phyloP scores from a whole-genome alignment of 2,888 invertebrate genomes.

The Clistopyga incitator region DNA sequence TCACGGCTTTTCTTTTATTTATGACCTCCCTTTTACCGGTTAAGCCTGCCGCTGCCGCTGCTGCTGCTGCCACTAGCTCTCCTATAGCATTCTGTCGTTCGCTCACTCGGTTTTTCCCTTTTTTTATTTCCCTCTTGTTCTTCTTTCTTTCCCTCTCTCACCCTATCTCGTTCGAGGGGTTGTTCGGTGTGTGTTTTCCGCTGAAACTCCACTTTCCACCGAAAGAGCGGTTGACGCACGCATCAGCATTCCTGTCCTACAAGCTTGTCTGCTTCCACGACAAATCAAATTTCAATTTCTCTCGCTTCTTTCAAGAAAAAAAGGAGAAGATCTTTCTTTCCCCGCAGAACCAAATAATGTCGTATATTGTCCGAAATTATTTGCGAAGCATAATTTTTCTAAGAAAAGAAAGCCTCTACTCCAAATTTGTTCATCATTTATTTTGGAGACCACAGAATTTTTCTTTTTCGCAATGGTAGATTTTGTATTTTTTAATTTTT shows the following conservation, averaged over 20 bases:
- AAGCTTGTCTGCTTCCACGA: conserved; percentile 31
- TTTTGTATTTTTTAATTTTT: too few relatives aligned
- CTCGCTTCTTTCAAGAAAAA: background rate
- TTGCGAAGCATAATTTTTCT: background rate
- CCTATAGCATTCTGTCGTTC: conserved; percentile 59
- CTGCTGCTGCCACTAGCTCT: conserved; percentile 22
- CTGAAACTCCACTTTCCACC: conserved; percentile 50
- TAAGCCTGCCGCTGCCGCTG: conserved; percentile 49
- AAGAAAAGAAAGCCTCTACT: background rate
- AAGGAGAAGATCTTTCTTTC: background rate
- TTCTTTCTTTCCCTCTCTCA: conserved; percentile 27
- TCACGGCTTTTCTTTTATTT: conserved; percentile 72
- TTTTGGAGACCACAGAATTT: too few relatives aligned
- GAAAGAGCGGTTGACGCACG: conserved; percentile 39
- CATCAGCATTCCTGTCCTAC: conserved; percentile 52
- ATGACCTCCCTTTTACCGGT: conserved; percentile 63
- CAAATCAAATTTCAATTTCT: conserved; percentile 64
- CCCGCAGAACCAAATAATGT: background rate
- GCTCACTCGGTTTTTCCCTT: conserved; percentile 62
- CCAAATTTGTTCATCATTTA: too few relatives aligned
- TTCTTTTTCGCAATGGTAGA: too few relatives aligned
- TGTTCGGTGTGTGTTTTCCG: conserved; percentile 35
- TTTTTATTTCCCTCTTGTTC: conserved; percentile 36
- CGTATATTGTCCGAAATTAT: background rate
- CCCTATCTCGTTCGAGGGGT: conserved; percentile 33